Evolutionary conservation across 2,888 invertebrate species (phyloP), one percentile per base, ranked within the genome.

Genomic region (Polylopha cassiicola): DNA sequence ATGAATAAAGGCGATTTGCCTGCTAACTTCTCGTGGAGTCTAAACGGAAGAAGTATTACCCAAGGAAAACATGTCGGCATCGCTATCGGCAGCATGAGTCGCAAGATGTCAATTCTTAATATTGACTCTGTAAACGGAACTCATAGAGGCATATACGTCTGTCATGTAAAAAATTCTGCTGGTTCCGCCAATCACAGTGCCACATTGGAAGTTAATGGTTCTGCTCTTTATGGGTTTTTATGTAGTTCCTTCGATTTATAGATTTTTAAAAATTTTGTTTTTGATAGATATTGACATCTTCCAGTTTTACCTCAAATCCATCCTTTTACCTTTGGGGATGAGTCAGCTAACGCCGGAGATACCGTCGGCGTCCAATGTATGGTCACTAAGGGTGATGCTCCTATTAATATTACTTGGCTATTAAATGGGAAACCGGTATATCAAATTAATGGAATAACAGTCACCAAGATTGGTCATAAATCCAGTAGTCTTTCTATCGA

Each of bases 1-100:
- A 89, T 92, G 59, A 88, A 89, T 58, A 92, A 92, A 67, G 93
- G 95, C 39, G 95, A 95, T 71, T 85, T 91, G 47, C 95, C 95
- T 1, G 88, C 95, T 50, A 89, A 89, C 49, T 89, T 94, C 49
- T 87, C 88, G 37, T 94, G 93, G 94, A 89, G 88, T 37, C 75
- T 87, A 47, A 87, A 89, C 41, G 87, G 87, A 55, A 76, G 65
- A 43, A 74, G 69, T 51, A 87, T 90, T 50, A 67, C 87, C 34
- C 73, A 80, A 60, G 82, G 76, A 53, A 89, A 89, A 50, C 64
- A 58, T 38, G 70, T 88, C 55, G 89, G 89, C 53, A 88, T 90
- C 42, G 79, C 87, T 23, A 87, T 90, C 43, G 89, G 88, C 50
- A 89, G 87, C 71, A 89, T 88, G 66, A 89, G 87, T 51, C 86